Conservation (phyloP, 2,113 vertebrate species). For the Solea senegalensis region DNA sequence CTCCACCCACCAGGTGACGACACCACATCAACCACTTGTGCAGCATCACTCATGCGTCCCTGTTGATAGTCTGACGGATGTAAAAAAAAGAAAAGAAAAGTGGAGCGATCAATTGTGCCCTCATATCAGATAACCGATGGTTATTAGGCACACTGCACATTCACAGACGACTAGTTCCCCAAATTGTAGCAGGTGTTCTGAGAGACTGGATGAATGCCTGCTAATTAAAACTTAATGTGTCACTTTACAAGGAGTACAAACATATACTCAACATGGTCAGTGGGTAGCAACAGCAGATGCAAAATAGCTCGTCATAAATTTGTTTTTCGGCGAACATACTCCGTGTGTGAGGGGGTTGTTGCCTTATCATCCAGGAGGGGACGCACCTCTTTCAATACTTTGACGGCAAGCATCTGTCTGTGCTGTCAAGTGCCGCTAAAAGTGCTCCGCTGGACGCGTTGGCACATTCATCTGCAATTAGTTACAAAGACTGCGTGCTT, state of each 20-base stretch:
- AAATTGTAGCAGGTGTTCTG: conserved; percentile 78
- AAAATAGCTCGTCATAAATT: conserved; percentile 65
- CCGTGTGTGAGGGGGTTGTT: conserved; percentile 50
- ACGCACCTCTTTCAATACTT: conserved; percentile 42
- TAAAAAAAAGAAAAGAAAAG: conserved; percentile 6
- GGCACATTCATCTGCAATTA: conserved; percentile 64
- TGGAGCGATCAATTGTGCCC: conserved; percentile 48
- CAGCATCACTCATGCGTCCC: conserved; percentile 20
- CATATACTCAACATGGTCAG: conserved; percentile 67
- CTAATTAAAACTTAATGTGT: conserved; percentile 81
- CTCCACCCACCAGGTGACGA: conserved; percentile 66
- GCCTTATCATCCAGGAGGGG: conserved; percentile 59
- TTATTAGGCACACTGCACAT: conserved; percentile 58
- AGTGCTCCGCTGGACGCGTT: conserved; percentile 46
- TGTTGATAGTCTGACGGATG: conserved; percentile 30
- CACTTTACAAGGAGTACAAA: conserved; percentile 74
- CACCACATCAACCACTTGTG: neutral
- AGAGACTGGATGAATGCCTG: conserved; percentile 71
- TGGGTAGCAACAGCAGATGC: conserved; percentile 62
- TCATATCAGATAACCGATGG: conserved; percentile 49
- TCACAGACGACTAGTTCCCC: conserved; percentile 72
- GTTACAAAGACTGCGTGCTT: conserved; percentile 57
- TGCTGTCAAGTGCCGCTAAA: conserved; percentile 23
- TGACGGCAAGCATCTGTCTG: conserved; percentile 70
- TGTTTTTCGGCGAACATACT: conserved; percentile 46